phyloP scores from a whole-genome alignment of 2,888 invertebrate genomes.

The Drymonia ruficornis region DNA sequence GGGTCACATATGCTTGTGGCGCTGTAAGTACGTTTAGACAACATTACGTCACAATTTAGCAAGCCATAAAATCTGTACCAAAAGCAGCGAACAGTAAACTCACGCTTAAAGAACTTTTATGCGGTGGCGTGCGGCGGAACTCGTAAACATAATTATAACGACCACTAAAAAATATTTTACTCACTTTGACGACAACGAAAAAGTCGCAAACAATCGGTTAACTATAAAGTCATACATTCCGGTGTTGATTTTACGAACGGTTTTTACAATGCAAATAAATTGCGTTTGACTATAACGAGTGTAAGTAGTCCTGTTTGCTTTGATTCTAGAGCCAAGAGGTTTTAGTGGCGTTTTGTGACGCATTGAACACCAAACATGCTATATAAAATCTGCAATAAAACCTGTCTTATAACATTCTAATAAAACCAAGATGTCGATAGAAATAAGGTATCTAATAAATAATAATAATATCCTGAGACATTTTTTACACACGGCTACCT shows the following conservation, averaged over 20 bases:
- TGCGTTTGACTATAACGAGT: background rate
- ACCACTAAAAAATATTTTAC: constrained; percentile 54
- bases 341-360: too few relatives aligned
- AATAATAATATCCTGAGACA: too few relatives aligned
- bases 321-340: too few relatives aligned
- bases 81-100: constrained; percentile 46
- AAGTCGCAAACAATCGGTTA: constrained; percentile 39
- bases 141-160: constrained; percentile 61
- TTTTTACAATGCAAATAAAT: constrained; percentile 24
- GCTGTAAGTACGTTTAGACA: constrained; percentile 14
- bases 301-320: too few relatives aligned
- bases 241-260: constrained; percentile 28
- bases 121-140: constrained; percentile 49
- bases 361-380: too few relatives aligned
- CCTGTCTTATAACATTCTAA: too few relatives aligned
- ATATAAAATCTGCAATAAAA: too few relatives aligned
- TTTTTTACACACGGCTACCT: too few relatives aligned
- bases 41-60: constrained; percentile 34
- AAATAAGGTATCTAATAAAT: too few relatives aligned
- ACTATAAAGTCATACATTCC: constrained; percentile 30
- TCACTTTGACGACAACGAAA: constrained; percentile 46
- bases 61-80: constrained; percentile 41
- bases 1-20: too few relatives aligned
- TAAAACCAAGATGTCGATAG: too few relatives aligned
- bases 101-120: constrained; percentile 50